Evolutionary conservation across 2,113 vertebrate species (phyloP).

Genomic region (Oxyruncus cristatus): DNA sequence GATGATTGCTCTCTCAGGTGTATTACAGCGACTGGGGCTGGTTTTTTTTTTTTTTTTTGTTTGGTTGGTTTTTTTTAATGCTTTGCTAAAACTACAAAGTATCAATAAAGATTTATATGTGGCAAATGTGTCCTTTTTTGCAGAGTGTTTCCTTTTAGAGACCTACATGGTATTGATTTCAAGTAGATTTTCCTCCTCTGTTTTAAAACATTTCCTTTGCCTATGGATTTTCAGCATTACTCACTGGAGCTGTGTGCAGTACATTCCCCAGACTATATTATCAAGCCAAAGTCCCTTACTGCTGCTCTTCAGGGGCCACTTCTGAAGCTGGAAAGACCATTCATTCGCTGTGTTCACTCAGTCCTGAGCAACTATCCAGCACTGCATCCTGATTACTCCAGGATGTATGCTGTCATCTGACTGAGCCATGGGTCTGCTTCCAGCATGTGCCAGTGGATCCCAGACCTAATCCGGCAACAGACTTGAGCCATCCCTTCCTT

Average conservation of each 20-base stretch:
- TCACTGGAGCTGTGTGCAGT: not conserved
- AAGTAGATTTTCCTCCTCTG: conserved; percentile 31
- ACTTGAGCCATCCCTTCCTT: not conserved
- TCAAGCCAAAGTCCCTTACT: not conserved
- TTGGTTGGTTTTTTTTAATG: not conserved
- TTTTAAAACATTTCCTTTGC: conserved; percentile 38
- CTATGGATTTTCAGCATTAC: conserved; percentile 42
- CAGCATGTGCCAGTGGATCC: not conserved
- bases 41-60: not conserved
- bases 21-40: not conserved
- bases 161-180: not conserved
- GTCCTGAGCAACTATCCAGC: not conserved
- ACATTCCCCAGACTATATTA: not conserved
- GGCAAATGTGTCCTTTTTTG: conserved; percentile 36
- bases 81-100: conserved; percentile 52
- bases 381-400: not conserved
- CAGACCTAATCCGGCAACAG: not conserved
- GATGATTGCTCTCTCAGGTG: conserved; percentile 51
- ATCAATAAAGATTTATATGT: conserved; percentile 61
- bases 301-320: conserved; percentile 7
- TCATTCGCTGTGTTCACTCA: not conserved
- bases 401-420: not conserved
- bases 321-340: not conserved
- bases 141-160: conserved; percentile 31
- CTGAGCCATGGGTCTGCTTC: not conserved